Percentiles rank a stretch among this genome's conserved stretches.
phyloP scores from a whole-genome alignment of 2,888 invertebrate species.

The Thalpophila matura region DNA sequence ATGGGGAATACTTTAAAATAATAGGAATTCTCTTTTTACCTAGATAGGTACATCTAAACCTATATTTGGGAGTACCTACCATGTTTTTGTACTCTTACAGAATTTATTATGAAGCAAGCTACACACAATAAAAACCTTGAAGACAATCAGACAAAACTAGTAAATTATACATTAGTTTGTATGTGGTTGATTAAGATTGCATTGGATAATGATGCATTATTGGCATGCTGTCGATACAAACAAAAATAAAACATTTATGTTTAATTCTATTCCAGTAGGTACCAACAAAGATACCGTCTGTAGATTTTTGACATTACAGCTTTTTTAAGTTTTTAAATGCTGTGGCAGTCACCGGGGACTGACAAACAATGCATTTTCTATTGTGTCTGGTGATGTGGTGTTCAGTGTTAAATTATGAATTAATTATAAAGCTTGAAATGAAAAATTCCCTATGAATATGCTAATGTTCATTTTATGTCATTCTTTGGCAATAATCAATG shows the following conservation, averaged over 20 bases:
- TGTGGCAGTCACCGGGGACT: no score
- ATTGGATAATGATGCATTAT: no score
- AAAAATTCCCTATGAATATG: neutral
- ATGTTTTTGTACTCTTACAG: neutral
- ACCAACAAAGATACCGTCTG: no score
- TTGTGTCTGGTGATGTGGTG: no score
- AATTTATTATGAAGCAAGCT: no score
- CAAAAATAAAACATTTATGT: neutral
- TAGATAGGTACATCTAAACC: no score
- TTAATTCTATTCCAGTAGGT: neutral
- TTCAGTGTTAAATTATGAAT: no score
- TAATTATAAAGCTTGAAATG: no score
- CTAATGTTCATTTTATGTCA: neutral
- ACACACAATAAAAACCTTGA: constrained; percentile 17
- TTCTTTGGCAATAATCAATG: neutral
- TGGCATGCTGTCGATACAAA: no score
- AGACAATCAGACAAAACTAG: neutral
- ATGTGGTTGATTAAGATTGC: constrained; percentile 20
- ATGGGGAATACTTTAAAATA: neutral
- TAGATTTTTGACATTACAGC: neutral
- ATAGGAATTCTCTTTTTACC: neutral
- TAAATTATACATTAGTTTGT: neutral
- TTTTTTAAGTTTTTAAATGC: no score
- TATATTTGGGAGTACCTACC: neutral
- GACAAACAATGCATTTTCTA: no score